Evolutionary conservation across 2,797 vertebrate species (phyloP).

Genomic region (Aythya fuligula): DNA sequence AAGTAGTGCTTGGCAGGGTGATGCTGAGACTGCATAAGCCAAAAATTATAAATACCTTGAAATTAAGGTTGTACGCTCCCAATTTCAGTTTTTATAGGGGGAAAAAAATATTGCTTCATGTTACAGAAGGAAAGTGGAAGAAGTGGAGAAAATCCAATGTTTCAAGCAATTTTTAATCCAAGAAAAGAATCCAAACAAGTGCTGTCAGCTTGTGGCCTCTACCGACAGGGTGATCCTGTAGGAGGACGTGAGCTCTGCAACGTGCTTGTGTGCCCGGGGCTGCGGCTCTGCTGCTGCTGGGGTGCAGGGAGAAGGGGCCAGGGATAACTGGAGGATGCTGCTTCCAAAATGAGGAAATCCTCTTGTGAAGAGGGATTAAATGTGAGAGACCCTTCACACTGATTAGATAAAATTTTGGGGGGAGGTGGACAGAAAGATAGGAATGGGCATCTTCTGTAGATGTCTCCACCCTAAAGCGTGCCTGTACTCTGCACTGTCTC

Average conservation of each 20-base stretch:
- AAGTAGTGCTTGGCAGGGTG: slow-evolving; percentile 53
- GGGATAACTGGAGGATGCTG: not conserved
- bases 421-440: not conserved
- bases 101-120: slow-evolving; percentile 24
- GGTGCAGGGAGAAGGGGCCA: not conserved
- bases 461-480: not conserved
- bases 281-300: not conserved
- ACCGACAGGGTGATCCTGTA: not conserved
- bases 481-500: rapidly evolving
- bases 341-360: not conserved
- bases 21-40: not conserved
- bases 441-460: not conserved
- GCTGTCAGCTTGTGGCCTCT: slow-evolving; percentile 12
- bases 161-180: not conserved
- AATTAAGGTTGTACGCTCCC: slow-evolving; percentile 41
- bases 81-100: slow-evolving; percentile 42
- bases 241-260: not conserved
- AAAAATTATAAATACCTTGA: slow-evolving; percentile 61
- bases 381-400: not conserved
- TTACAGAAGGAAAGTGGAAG: slow-evolving; percentile 32
- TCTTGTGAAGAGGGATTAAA: not conserved
- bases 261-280: rapidly evolving
- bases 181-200: slow-evolving; percentile 22
- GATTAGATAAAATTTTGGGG: not conserved
- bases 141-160: slow-evolving; percentile 21